These are phyloP conservation scores for Chlorops oryzae DNA, from an alignment of 1,140 invertebrate species.

Conservation along the genomic window DNA sequence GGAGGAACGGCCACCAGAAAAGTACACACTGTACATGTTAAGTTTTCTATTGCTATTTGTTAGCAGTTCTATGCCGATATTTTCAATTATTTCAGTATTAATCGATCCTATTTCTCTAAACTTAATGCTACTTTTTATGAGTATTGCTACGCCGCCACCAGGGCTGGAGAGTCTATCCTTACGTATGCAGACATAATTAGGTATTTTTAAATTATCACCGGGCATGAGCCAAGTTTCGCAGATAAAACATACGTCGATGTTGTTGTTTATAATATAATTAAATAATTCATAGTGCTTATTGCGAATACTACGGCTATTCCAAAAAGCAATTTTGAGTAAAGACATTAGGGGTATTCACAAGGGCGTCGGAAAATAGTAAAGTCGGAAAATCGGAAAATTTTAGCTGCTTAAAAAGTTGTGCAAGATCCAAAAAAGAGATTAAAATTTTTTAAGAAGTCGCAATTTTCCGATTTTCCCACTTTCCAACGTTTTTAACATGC, in stretches of 20 bases:
- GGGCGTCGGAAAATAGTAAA: too few species aligned
- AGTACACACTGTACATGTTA: neutral
- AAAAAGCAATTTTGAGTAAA: neutral
- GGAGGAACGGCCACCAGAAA: neutral
- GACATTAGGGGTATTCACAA: too few species aligned
- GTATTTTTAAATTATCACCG: too few species aligned
- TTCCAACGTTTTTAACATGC: too few species aligned
- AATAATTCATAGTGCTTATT: neutral
- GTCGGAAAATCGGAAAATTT: too few species aligned
- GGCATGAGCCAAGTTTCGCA: too few species aligned
- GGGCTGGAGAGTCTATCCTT: neutral
- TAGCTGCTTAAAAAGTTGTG: too few species aligned
- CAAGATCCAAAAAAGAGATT: too few species aligned
- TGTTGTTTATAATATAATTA: neutral
- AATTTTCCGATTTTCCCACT: too few species aligned
- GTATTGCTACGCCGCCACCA: neutral
- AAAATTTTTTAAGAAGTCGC: too few species aligned
- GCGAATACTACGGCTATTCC: neutral
- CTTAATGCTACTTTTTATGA: neutral
- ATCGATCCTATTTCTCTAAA: neutral
- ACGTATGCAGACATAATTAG: too few species aligned
- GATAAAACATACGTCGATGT: neutral
- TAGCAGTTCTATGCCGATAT: neutral
- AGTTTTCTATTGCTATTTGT: neutral
- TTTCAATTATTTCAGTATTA: neutral